phyloP scores from a whole-genome alignment of 2,797 vertebrate species.

The Epinephelus awoara region DNA sequence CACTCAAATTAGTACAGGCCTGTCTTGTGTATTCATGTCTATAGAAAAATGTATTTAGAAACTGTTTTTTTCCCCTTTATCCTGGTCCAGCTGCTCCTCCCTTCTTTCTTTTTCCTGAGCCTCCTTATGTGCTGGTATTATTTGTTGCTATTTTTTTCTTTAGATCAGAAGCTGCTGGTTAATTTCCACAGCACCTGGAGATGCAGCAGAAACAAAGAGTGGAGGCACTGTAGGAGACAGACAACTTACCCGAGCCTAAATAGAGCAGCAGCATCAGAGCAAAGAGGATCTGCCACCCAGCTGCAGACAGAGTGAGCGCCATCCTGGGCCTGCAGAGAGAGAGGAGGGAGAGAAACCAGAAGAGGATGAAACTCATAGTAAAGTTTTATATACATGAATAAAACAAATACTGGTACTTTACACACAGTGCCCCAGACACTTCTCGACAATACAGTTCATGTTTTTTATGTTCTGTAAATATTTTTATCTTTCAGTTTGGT shows the following conservation, averaged over 20 bases:
- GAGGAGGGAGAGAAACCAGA: slow-evolving; percentile 10
- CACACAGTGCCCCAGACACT: not conserved
- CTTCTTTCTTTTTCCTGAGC: not conserved
- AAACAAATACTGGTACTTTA: not conserved
- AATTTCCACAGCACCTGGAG: slow-evolving; percentile 15
- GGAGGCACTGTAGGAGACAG: slow-evolving; percentile 6
- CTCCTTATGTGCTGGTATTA: not conserved
- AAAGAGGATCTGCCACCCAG: slow-evolving; percentile 57
- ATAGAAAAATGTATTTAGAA: slow-evolving; percentile 16
- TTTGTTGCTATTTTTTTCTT: slow-evolving; percentile 1
- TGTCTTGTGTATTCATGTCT: slow-evolving; percentile 37
- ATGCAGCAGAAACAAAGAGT: slow-evolving; percentile 4
- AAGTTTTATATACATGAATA: not conserved
- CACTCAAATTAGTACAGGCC: slow-evolving; percentile 52
- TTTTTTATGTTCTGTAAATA: too few species aligned
- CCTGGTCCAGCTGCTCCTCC: not conserved
- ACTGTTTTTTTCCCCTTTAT: slow-evolving; percentile 3
- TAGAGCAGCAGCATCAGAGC: slow-evolving; percentile 69
- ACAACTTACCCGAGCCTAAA: slow-evolving; percentile 75
- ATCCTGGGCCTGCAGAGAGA: slow-evolving; percentile 75
- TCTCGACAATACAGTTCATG: not conserved
- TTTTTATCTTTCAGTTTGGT: not conserved
- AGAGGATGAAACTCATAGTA: not conserved
- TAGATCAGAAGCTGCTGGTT: slow-evolving; percentile 9
- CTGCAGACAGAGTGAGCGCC: slow-evolving; percentile 58